Evolutionary conservation across 2,113 vertebrate genomes (phyloP), one percentile per base, ranked within the genome.

Genomic region (Xiphophorus maculatus): DNA sequence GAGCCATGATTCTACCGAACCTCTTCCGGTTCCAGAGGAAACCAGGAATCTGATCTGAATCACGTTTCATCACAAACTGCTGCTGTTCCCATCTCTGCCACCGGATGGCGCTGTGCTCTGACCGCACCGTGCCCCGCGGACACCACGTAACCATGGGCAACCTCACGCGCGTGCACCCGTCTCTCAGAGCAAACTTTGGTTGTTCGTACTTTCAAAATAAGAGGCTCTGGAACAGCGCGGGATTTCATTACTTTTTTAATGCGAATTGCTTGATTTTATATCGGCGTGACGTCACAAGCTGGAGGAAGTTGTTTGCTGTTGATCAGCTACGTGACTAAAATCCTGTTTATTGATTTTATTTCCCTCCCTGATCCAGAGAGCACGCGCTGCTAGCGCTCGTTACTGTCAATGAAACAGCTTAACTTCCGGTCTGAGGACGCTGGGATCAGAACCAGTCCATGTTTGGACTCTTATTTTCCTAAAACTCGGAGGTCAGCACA

Each of bases 381-480:
- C 44, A 48, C 17, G 44, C 17, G 44, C 44, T 48, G 44, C 17
- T 19, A 30, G 30, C 44, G 1, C 22, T 58, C 51, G 0, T 58
- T 58, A 10, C 51, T 58, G 22, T 3, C 22, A 0, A 15, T 19
- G 44, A 17, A 48, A 15, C 44, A 48, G 14, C 4, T 5, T 5
- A 3, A 25, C 51, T 58, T 58, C 51, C 51, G 8, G 7, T n/a
- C 51, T 48, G 44, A 5, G 14, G 51, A 25, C 7, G 51, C 15
- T 19, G 14, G 44, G 44, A 19, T 62, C 12, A 6, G 28, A 29
- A 15, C 27, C 11, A 27, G 27, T 0, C 17, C 5, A 1, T 12
- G 19, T 28, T 5, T 27, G 25, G n/a, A n/a, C 66, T 68, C 42
- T 68, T 68, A 48, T 68, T 68, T 44, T 68, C 27, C 40, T 48